These are phyloP conservation scores for Formica exsecta DNA, from an alignment of 1,140 invertebrate species.

Conservation along the genomic window DNA sequence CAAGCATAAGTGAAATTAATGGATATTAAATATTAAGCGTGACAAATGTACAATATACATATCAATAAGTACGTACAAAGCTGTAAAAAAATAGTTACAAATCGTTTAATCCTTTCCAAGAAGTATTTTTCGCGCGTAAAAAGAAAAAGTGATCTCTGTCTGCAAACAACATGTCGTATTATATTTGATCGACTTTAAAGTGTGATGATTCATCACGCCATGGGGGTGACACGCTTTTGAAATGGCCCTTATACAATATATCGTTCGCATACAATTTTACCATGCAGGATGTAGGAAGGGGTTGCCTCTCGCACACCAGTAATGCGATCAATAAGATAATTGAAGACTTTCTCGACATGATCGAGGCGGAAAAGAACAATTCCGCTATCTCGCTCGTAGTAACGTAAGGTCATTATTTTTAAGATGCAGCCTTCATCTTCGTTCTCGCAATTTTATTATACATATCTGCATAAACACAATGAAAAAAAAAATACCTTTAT, in stretches of 20 bases:
- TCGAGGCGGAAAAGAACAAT: conserved; percentile 77
- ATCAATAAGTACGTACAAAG: background rate
- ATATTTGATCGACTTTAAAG: conserved; percentile 36
- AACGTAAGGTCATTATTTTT: conserved; percentile 73
- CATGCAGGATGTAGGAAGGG: conserved; percentile 69
- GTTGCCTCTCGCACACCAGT: conserved; percentile 65
- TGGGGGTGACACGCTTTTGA: conserved; percentile 46
- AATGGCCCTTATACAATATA: background rate
- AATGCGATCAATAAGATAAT: conserved; percentile 81
- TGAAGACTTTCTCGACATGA: conserved; percentile 78
- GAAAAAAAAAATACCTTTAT: background rate
- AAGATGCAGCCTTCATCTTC: conserved; percentile 39
- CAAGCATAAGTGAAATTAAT: background rate
- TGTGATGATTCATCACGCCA: conserved; percentile 37
- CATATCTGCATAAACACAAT: background rate
- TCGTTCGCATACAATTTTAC: conserved; percentile 30
- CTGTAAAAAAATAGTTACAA: background rate
- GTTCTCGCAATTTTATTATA: conserved; percentile 27
- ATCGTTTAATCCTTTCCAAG: background rate
- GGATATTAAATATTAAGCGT: background rate
- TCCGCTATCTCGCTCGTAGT: conserved; percentile 66
- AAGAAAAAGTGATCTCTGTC: background rate
- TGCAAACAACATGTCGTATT: background rate
- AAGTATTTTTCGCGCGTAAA: background rate
- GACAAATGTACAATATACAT: background rate